Percentiles rank a stretch among this genome's conserved stretches.
These are phyloP conservation scores for Oplegnathus fasciatus DNA, from an alignment of 2,113 vertebrate species.

Conservation along the genomic window DNA sequence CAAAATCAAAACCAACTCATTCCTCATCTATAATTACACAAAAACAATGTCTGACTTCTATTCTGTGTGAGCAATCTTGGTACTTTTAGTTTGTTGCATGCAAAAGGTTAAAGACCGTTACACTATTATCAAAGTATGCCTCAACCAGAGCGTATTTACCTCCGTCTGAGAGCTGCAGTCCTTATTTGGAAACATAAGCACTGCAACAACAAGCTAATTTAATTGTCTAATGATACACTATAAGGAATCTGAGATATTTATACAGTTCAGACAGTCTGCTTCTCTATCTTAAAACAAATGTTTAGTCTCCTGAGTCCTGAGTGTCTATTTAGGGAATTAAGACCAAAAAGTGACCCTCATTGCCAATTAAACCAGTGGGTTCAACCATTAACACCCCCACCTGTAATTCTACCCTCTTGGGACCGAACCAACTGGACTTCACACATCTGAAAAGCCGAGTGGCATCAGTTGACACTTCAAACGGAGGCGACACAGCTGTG, in stretches of 20 bases:
- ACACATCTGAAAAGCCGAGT: background rate
- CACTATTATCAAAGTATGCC: background rate
- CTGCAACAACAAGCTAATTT: conserved; percentile 1
- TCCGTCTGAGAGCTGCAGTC: background rate
- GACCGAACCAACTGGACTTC: conserved; percentile 21
- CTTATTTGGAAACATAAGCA: conserved; percentile 39
- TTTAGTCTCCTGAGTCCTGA: background rate
- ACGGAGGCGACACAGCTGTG: conserved; percentile 49
- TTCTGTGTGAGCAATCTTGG: background rate
- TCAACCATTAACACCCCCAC: conserved; percentile 3
- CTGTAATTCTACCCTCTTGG: background rate
- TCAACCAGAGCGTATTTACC: background rate
- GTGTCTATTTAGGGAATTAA: background rate
- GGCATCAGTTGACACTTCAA: conserved; percentile 43
- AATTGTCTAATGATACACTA: background rate
- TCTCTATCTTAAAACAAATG: background rate
- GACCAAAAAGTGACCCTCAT: background rate
- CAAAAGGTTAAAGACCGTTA: background rate
- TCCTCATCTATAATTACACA: conserved; percentile 1
- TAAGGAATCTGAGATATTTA: background rate
- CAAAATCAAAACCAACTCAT: conserved; percentile 3
- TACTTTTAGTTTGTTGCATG: background rate
- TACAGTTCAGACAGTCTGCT: background rate
- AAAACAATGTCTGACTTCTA: conserved; percentile 3
- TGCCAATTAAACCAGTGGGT: conserved; percentile 1